Conservation (phyloP, 2,888 invertebrate species). For the Hirtodrosophila confusa region DNA sequence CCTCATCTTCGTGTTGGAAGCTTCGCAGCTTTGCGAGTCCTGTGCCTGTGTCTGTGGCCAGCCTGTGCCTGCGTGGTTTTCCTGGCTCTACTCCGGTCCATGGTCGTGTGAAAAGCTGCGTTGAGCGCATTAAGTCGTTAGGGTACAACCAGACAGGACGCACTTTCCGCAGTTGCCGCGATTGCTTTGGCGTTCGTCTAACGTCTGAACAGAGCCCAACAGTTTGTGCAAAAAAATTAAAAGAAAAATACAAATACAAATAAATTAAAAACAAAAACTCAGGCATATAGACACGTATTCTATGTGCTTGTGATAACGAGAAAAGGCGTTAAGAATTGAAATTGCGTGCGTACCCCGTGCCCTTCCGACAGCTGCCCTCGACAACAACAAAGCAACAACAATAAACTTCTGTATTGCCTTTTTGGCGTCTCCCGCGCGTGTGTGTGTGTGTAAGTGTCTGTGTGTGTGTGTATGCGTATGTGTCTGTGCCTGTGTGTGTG, state of each 20-base stretch:
- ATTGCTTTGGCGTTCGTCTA: constrained; percentile 67
- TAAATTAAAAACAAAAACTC: constrained; percentile 9
- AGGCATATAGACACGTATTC: background rate
- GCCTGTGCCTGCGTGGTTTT: constrained; percentile 31
- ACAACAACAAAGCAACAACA: constrained; percentile 40
- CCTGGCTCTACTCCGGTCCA: constrained; percentile 77
- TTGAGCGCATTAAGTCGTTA: constrained; percentile 84
- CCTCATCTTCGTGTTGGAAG: constrained; percentile 43
- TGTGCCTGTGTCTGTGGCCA: constrained; percentile 5
- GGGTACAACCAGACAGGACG: constrained; percentile 84
- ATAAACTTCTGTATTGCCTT: constrained; percentile 54
- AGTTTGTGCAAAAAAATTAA: constrained; percentile 61
- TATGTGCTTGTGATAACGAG: constrained; percentile 13
- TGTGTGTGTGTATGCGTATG: constrained; percentile 22
- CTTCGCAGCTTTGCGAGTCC: constrained; percentile 18
- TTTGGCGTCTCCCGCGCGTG: constrained; percentile 60
- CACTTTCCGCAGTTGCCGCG: constrained; percentile 79
- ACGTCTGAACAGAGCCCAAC: constrained; percentile 58
- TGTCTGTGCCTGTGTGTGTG: constrained; percentile 32
- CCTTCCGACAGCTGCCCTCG: constrained; percentile 30
- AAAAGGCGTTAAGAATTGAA: constrained; percentile 8
- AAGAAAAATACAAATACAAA: constrained; percentile 8
- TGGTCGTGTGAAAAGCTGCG: constrained; percentile 82
- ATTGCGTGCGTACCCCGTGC: constrained; percentile 22
- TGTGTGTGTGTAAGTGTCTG: constrained; percentile 39